Conservation (phyloP, 35 echinoderm and acorn worm species). For the Heliocidaris tuberculata region DNA sequence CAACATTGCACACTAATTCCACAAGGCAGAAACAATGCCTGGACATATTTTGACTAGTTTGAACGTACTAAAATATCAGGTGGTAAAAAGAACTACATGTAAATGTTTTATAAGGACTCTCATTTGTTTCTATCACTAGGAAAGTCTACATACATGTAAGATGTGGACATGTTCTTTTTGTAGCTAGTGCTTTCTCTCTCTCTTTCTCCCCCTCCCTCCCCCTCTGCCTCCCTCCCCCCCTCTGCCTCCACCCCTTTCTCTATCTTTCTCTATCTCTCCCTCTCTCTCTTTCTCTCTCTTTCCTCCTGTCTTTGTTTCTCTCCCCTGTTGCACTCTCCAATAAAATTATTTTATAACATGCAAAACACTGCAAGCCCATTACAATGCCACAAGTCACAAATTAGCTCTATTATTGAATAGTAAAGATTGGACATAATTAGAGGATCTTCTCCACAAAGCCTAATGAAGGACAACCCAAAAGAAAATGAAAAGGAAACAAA, state of each 20-base stretch:
- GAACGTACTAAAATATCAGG: neutral
- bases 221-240: neutral
- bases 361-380: neutral
- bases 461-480: neutral
- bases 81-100: neutral
- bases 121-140: neutral
- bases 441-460: neutral
- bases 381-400: neutral
- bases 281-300: neutral
- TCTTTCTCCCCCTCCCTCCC: no score
- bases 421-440: neutral
- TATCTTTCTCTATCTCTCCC: neutral
- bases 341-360: neutral
- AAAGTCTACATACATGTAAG: neutral
- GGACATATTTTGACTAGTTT: neutral
- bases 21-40: neutral
- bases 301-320: no score
- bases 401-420: neutral
- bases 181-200: neutral
- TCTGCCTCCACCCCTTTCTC: neutral
- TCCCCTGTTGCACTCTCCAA: neutral
- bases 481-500: neutral
- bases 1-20: neutral
- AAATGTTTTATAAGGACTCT: neutral
- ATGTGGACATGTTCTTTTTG: neutral